phyloP scores from a whole-genome alignment of 2,113 vertebrate species.

The Saiga tatarica region DNA sequence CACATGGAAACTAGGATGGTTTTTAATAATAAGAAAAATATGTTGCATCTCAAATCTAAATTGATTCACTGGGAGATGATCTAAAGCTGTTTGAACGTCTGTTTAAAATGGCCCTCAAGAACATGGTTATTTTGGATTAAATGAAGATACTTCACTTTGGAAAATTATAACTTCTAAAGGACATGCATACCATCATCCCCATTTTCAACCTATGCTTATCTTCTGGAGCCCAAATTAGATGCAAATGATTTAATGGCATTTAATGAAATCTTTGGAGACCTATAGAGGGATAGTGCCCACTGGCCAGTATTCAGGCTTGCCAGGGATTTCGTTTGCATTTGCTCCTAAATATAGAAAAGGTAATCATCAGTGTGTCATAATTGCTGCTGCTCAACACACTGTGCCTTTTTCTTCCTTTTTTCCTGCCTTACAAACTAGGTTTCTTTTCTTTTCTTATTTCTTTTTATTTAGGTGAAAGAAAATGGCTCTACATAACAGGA shows the following conservation, averaged over 20 bases:
- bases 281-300: conserved; percentile 19
- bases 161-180: conserved; percentile 74
- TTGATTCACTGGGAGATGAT: conserved; percentile 31
- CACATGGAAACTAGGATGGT: background rate
- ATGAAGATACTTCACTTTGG: conserved; percentile 63
- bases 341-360: conserved; percentile 47
- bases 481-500: background rate
- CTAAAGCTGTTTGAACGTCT: conserved; percentile 66
- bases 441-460: background rate
- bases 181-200: conserved; percentile 44
- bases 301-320: conserved; percentile 46
- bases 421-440: background rate
- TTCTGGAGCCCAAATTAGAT: conserved; percentile 62
- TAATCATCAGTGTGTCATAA: conserved; percentile 6
- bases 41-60: conserved; percentile 46
- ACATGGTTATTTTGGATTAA: conserved; percentile 67
- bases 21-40: conserved; percentile 31
- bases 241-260: conserved; percentile 72
- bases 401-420: background rate
- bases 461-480: conserved; percentile 3
- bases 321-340: conserved; percentile 54
- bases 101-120: conserved; percentile 57
- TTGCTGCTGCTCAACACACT: background rate
- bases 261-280: conserved; percentile 65
- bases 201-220: conserved; percentile 51